These are phyloP conservation scores for Nasonia giraulti DNA, from an alignment of 1,140 invertebrate genomes.

Conservation along the genomic window DNA sequence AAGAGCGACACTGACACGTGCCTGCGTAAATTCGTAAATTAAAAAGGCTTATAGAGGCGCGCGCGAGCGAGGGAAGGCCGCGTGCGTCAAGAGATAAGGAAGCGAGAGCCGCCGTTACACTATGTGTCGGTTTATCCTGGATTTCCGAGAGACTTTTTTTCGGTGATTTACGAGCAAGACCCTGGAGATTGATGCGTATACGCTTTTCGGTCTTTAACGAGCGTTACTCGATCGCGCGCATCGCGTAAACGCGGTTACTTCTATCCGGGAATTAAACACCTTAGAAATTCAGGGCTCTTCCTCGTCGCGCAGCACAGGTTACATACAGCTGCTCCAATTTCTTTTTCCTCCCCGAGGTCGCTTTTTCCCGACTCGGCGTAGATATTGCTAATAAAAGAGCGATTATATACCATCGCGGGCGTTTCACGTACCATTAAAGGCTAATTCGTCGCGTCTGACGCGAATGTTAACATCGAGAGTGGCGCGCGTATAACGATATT, in stretches of 20 bases:
- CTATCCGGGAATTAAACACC: neutral
- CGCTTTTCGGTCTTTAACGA: neutral
- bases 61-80: neutral
- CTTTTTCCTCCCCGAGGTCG: neutral
- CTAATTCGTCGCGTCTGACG: neutral
- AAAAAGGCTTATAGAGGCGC: neutral
- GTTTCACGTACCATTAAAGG: neutral
- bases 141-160: neutral
- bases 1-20: neutral
- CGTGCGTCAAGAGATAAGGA: conserved; percentile 22
- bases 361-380: neutral
- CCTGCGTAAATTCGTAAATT: conserved; percentile 25
- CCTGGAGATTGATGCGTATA: neutral
- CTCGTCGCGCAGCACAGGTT: no score
- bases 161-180: neutral
- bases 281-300: neutral
- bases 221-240: no score
- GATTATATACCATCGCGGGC: neutral
- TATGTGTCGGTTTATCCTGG: no score
- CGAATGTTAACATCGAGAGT: neutral
- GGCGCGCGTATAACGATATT: neutral
- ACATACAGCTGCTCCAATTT: neutral
- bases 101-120: neutral
- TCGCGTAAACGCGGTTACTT: neutral
- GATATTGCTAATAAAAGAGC: neutral